Base-by-base conservation (phyloP, 1,140 invertebrate species). In the Spodoptera litura region DNA sequence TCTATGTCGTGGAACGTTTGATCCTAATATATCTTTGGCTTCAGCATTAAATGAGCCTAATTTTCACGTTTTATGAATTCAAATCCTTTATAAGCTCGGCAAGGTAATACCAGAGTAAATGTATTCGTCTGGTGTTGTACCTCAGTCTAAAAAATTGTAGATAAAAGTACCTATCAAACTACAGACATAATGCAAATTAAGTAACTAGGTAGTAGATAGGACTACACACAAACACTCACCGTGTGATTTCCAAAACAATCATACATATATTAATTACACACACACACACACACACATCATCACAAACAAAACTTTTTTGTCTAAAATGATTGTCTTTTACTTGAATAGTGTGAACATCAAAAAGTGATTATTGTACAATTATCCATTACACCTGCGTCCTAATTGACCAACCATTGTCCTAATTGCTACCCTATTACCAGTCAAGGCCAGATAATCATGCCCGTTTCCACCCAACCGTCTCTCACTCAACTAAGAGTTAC, bases 221-320 rank as follows among this genome's bases (percentile, higher is more conserved):
- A 3, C 3, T 56, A 56, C 0, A 20, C 1, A 35, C 11, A 13
- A 27, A 61, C 58, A 31, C 27, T 27, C 11, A 61, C 10, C 27
- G 11, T 31, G 58, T 11, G 58, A 61, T 12, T 31, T 12, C 3
- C 10, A 61, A 44, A 4, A 31, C 58, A 61, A 61, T 61, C 10
- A 27, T 27, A 27, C 58, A 61, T 61, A 31, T n/a, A 61, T 61
- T 61, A 61, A 61, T 31, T 31, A 61, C 10, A 61, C 5, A 27
- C 12, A 35, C 58, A 13, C 20, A 31, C 27, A 35, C 27, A 31
- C 58, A 59, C 20, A 59, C 20, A 15, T 53, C 13, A n/a, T 15
- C 20, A 20, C 20, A n/a, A 0, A 53, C 13, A 56, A 56, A 56
- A 20, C 55, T 56, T 15, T 56, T 56, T 20, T 56, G 6, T 56